These are phyloP conservation scores for Helostoma temminkii DNA, from an alignment of 2,797 vertebrate genomes.

Conservation along the genomic window DNA sequence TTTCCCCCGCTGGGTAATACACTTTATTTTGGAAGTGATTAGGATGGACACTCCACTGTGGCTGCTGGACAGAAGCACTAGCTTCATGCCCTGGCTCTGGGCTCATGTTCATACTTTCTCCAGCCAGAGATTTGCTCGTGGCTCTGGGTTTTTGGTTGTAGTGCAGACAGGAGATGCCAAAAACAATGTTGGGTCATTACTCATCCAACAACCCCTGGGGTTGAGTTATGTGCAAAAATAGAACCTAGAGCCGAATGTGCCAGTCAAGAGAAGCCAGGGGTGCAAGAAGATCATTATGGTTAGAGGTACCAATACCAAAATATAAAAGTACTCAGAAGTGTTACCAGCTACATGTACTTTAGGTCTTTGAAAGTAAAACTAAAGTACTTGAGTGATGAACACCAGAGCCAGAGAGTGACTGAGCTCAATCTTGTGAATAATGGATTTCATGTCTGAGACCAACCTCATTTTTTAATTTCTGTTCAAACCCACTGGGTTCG, in stretches of 20 bases:
- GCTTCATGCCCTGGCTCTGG: slow-evolving; percentile 42
- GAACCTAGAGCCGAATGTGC: slow-evolving; percentile 13
- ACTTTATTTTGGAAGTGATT: slow-evolving; percentile 26
- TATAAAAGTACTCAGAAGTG: too few species aligned
- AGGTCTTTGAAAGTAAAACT: too few species aligned
- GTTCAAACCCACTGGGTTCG: too few species aligned
- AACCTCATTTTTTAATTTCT: too few species aligned
- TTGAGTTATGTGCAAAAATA: slow-evolving; percentile 39
- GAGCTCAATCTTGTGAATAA: too few species aligned
- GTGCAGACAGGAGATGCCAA: slow-evolving; percentile 57
- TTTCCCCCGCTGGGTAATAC: slow-evolving; percentile 24
- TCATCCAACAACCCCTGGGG: slow-evolving; percentile 52
- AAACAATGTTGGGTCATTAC: slow-evolving; percentile 58
- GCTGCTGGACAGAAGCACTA: slow-evolving; percentile 52
- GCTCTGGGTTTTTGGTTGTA: slow-evolving; percentile 37
- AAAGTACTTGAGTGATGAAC: too few species aligned
- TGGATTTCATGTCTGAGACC: too few species aligned
- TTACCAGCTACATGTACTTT: too few species aligned
- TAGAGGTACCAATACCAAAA: neutral
- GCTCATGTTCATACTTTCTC: slow-evolving; percentile 27
- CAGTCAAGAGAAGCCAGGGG: slow-evolving; percentile 27
- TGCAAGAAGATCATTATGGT: neutral
- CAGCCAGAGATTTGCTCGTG: slow-evolving; percentile 47
- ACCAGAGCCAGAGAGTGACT: too few species aligned
- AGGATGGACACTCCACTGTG: slow-evolving; percentile 8